Evolutionary conservation across 2,888 invertebrate species (phyloP).

Genomic region (Ophion ellenae): DNA sequence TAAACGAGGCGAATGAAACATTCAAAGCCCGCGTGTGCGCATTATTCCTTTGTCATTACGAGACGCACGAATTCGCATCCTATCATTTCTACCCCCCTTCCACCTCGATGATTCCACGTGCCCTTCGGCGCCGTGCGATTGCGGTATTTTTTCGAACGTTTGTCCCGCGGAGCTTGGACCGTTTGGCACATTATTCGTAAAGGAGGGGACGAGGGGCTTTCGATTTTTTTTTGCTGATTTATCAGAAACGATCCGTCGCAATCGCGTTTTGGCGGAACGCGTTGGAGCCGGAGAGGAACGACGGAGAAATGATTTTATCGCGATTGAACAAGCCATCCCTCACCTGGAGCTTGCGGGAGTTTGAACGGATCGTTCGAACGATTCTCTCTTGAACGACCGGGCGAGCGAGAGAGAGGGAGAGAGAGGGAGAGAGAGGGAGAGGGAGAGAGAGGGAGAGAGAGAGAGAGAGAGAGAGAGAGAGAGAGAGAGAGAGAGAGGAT

Average conservation of each 20-base stretch:
- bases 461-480: too few relatives aligned
- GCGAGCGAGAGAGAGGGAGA: too few relatives aligned
- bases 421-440: too few relatives aligned
- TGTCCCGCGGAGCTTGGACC: neutral
- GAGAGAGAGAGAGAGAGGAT: too few relatives aligned
- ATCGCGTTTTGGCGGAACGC: constrained; percentile 47
- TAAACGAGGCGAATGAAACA: constrained; percentile 42
- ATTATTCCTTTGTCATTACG: constrained; percentile 28
- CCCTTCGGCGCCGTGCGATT: too few relatives aligned
- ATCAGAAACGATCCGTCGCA: constrained; percentile 64
- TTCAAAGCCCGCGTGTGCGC: constrained; percentile 3
- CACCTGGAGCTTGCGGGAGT: constrained; percentile 67
- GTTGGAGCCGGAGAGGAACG: constrained; percentile 20
- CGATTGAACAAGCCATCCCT: constrained; percentile 77
- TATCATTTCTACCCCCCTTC: neutral
- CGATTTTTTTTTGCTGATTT: constrained; percentile 51
- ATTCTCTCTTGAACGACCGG: neutral
- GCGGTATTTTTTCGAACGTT: constrained; percentile 25
- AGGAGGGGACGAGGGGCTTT: neutral
- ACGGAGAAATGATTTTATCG: constrained; percentile 76
- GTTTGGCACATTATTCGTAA: constrained; percentile 49
- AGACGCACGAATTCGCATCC: neutral
- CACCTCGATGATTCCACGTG: too few relatives aligned
- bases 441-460: too few relatives aligned
- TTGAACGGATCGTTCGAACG: constrained; percentile 49